Evolutionary conservation across 2,888 invertebrate species (phyloP).

Genomic region (Chalcis sispes): DNA sequence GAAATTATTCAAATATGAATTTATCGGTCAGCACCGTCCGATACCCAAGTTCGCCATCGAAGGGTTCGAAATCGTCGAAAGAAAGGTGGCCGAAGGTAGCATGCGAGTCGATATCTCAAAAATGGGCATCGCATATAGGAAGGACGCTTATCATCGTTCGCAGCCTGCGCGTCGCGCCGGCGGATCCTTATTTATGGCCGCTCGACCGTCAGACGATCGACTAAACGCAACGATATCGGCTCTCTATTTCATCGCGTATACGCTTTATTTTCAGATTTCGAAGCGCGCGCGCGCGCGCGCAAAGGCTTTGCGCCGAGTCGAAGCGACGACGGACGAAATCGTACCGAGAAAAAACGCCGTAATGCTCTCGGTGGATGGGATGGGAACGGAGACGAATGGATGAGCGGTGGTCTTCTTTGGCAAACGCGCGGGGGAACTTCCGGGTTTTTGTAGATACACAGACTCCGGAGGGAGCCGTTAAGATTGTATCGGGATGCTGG

Average conservation of each 20-base stretch:
- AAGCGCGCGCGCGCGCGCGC: slow-evolving; percentile 51
- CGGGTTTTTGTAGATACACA: slow-evolving; percentile 17
- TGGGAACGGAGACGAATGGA: neutral
- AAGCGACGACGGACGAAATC: neutral
- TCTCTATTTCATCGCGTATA: slow-evolving; percentile 67
- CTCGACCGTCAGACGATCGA: slow-evolving; percentile 61
- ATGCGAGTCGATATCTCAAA: neutral
- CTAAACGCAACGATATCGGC: slow-evolving; percentile 73
- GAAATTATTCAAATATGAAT: too few species aligned
- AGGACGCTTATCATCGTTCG: slow-evolving; percentile 55
- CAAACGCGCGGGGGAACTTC: slow-evolving; percentile 26
- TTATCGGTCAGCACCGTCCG: too few species aligned
- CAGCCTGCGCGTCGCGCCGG: slow-evolving; percentile 55
- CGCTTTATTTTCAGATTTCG: slow-evolving; percentile 67
- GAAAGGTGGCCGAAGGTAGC: neutral
- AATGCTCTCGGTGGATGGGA: too few species aligned
- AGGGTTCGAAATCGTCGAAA: too few species aligned
- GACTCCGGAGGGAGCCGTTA: slow-evolving; percentile 31
- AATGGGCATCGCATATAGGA: slow-evolving; percentile 19
- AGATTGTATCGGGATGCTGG: slow-evolving; percentile 26
- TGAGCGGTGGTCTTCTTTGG: neutral
- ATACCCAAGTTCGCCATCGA: too few species aligned
- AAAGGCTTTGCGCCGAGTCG: slow-evolving; percentile 12
- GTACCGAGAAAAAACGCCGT: neutral
- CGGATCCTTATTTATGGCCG: slow-evolving; percentile 74